Evolutionary conservation across 1,140 invertebrate genomes (phyloP), one percentile per base, ranked within the genome.

Genomic region (Apis florea): DNA sequence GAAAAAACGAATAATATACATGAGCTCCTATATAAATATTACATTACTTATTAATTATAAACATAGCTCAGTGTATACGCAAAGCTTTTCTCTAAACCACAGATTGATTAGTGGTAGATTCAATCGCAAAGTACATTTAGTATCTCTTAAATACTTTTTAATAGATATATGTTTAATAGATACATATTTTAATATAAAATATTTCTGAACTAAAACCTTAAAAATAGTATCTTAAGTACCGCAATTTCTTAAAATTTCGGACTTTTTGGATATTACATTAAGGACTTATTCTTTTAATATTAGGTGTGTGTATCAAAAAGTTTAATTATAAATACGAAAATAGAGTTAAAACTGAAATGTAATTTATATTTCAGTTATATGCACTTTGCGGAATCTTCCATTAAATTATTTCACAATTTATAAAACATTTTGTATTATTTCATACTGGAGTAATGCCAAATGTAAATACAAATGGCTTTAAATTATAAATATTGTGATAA

Each of bases 41-140:
- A 81, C 40, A 58, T 83, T 82, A 82, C 78, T 64, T 71, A 63
- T 71, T 71, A 74, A 68, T 40, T 74, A 85, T 73, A 68, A 85
- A 85, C 73, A 85, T 79, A 58, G 75, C 40, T 83, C 70, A 74
- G 26, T 67, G 56, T 82, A 78, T 69, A 76, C 61, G 74, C 47
- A 82, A 40, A 71, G 21, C 26, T 63, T 71, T 68, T 61, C 26
- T 69, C 54, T 63, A 78, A 82, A 82, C 56, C 21, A 59, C 40
- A 63, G 64, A 69, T 63, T 12, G n/a, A 82, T 74, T 58, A 75
- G 26, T 53, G 26, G 51, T 49, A 77, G 67, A 77, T 78, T 61
- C 66, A 31, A 51, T 21, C n/a, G 51, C 40, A 51, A 47, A 75
- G 49, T 58, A 53, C 21, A 47, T 58, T 19, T 59, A 75, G 17